Evolutionary conservation across 2,888 invertebrate genomes (phyloP).

Genomic region (Acanthopleura granulata): DNA sequence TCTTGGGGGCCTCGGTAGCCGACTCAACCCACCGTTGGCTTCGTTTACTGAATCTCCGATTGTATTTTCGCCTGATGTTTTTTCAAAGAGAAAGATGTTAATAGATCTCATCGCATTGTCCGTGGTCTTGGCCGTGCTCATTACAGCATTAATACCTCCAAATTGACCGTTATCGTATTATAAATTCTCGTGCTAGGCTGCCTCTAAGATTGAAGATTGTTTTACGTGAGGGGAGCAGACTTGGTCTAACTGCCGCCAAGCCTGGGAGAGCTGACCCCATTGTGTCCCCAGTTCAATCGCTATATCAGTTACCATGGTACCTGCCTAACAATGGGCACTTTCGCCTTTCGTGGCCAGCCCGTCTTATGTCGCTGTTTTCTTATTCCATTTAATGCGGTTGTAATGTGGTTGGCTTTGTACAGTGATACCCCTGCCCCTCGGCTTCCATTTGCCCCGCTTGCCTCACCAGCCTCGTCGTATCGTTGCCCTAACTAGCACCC

Average conservation of each 20-base stretch:
- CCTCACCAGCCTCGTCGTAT: too few species aligned
- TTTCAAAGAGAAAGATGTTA: background rate
- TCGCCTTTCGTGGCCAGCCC: background rate
- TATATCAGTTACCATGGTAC: constrained; percentile 10
- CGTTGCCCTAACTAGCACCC: too few species aligned
- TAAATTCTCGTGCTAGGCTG: constrained; percentile 3
- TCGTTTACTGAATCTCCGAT: constrained; percentile 8
- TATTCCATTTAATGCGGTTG: constrained; percentile 19
- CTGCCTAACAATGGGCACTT: constrained; percentile 12
- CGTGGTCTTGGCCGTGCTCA: background rate
- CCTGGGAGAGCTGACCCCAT: background rate
- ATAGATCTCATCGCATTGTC: constrained; percentile 2
- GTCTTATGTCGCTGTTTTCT: constrained; percentile 18
- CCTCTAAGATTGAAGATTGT: background rate
- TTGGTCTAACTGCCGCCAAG: background rate
- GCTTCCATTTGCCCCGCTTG: too few species aligned
- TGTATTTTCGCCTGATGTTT: constrained; percentile 17
- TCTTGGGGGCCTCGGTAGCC: background rate
- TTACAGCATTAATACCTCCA: constrained; percentile 16
- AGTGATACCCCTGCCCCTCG: background rate
- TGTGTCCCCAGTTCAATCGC: background rate
- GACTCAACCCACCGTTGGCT: background rate
- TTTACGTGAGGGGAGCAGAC: constrained; percentile 13
- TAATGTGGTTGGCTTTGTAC: constrained; percentile 12
- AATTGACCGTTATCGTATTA: constrained; percentile 18